phyloP scores from a whole-genome alignment of 1,140 invertebrate species.

The Drosophila navojoa region DNA sequence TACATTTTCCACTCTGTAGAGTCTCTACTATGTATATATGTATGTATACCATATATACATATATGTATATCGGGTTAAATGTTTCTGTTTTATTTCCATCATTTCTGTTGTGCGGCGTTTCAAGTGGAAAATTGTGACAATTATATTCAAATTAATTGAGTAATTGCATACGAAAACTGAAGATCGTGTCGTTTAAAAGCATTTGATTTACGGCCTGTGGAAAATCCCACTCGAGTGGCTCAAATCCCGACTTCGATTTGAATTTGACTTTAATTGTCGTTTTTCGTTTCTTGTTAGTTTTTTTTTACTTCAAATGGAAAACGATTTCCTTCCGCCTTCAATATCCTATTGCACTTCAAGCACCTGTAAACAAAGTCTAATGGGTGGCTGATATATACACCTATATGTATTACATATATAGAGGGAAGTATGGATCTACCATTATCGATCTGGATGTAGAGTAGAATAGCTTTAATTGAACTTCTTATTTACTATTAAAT shows the following conservation, averaged over 20 bases:
- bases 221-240: constrained; percentile 49
- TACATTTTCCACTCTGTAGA: constrained; percentile 33
- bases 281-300: no score
- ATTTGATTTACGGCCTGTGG: constrained; percentile 76
- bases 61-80: constrained; percentile 10
- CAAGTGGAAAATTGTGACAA: constrained; percentile 82
- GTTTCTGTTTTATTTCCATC: constrained; percentile 66
- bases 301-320: no score
- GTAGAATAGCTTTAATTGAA: no score
- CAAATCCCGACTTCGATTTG: not conserved
- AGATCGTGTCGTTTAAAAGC: constrained; percentile 54
- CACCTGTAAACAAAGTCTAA: constrained; percentile 30
- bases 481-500: no score
- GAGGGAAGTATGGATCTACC: not conserved
- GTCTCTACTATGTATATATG: not conserved
- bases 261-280: not conserved
- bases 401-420: not conserved
- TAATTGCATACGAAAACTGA: constrained; percentile 67
- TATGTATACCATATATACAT: constrained; percentile 11
- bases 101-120: constrained; percentile 50
- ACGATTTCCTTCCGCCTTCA: constrained; percentile 17
- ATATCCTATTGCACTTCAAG: constrained; percentile 29
- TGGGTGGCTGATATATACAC: not conserved
- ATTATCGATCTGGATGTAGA: not conserved
- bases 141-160: constrained; percentile 83